Base-by-base conservation (phyloP, 2,888 invertebrate genomes). In the Ernsta delagoae region DNA sequence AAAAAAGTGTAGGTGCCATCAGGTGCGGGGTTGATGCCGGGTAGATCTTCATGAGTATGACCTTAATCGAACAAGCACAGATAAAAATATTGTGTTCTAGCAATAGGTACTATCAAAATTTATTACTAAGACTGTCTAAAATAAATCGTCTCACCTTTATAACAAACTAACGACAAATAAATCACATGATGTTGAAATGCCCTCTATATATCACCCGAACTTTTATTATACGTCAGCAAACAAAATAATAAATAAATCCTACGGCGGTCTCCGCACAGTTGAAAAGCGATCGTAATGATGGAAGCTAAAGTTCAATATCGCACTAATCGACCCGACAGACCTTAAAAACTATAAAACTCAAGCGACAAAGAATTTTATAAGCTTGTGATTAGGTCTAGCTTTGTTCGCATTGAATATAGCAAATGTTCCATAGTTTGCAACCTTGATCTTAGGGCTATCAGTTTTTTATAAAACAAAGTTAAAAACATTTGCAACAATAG, bases 161-260 rank as follows among this genome's bases (percentile, higher is more conserved):
- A 5, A 56, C 60, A 36, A 67, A 53, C 59, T 57, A 70, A 69
- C 71, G 70, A 75, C 74, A 72, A 74, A 75, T 74, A 71, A 3
- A 36, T 24, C 24, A 24, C 36, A 36, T 4, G 4, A 36, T 4
- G 36, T 36, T 36, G 36, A 36, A 71, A 63, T 64, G 48, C 65
- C 66, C 59, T 64, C 70, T 71, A 78, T 79, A 78, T 70, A 78
- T 78, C 78, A 77, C 70, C 63, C 68, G 57, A 70, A 72, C 74
- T 79, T 80, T 78, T 79, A 78, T 79, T 78, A 77, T 74, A 73
- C 68, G 73, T 75, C 74, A 24, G 75, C 41, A 77, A 79, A 83
- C 78, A 79, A 41, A 81, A 78, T 73, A 77, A 80, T 79, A 81
- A 81, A 80, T 79, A 74, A 72, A 66, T 7, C 63, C 31, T 65